Percentiles rank a stretch among this genome's conserved stretches.
phyloP scores from a whole-genome alignment of 2,888 invertebrate genomes.

The Pollenia angustigena region DNA sequence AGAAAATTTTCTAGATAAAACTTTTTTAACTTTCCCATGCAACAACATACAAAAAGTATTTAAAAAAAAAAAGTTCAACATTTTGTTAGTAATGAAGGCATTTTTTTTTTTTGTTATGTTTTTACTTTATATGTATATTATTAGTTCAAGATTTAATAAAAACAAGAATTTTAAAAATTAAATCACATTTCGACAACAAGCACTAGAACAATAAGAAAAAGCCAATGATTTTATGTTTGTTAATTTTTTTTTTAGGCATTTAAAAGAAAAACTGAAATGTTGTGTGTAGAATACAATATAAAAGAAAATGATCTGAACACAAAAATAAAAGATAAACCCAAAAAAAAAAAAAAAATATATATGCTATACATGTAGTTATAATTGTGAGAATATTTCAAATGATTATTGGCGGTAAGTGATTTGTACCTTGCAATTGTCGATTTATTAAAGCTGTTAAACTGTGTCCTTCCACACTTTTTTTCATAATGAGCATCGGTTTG shows the following conservation, averaged over 20 bases:
- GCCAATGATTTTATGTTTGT: slow-evolving; percentile 43
- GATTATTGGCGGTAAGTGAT: background rate
- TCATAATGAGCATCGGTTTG: slow-evolving; percentile 91
- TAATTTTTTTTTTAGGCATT: slow-evolving; percentile 5
- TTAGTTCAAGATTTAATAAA: slow-evolving; percentile 9
- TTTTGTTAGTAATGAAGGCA: slow-evolving; percentile 47
- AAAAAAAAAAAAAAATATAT: background rate
- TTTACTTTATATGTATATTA: slow-evolving; percentile 1
- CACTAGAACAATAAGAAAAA: slow-evolving; percentile 55
- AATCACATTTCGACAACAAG: slow-evolving; percentile 68
- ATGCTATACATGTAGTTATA: slow-evolving; percentile 43
- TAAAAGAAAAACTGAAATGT: slow-evolving; percentile 50
- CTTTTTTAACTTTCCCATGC: slow-evolving; percentile 47
- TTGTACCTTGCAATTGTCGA: slow-evolving; percentile 90
- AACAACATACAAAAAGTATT: slow-evolving; percentile 47
- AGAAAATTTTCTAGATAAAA: slow-evolving; percentile 23
- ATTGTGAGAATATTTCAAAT: slow-evolving; percentile 61
- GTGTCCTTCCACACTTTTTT: slow-evolving; percentile 89
- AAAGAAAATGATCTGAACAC: slow-evolving; percentile 27
- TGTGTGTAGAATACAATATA: slow-evolving; percentile 34
- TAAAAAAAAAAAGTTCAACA: background rate
- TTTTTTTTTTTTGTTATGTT: background rate
- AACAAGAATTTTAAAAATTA: slow-evolving; percentile 22
- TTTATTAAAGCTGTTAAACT: slow-evolving; percentile 91
- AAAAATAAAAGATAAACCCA: slow-evolving; percentile 31